Conservation (phyloP, 2,113 vertebrate species). For the Nerophis ophidion region DNA sequence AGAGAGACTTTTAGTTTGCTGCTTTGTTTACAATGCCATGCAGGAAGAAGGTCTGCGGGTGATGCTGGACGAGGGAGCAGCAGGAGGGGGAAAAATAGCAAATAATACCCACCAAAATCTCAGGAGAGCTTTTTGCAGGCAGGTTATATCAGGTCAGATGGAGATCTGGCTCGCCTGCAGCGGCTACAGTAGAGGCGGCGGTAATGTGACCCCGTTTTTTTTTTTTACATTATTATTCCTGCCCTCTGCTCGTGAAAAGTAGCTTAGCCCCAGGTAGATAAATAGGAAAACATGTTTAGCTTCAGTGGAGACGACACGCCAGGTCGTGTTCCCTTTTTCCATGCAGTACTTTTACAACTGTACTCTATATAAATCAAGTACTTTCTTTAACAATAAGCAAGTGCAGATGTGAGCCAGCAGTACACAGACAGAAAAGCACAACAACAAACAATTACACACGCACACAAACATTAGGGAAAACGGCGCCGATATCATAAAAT, state of each 20-base stretch:
- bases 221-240: slow-evolving; percentile 25
- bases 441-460: too few species aligned
- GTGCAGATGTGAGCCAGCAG: too few species aligned
- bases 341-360: neutral
- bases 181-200: slow-evolving; percentile 4
- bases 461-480: too few species aligned
- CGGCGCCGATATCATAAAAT: too few species aligned
- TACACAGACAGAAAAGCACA: too few species aligned
- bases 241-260: slow-evolving; percentile 29
- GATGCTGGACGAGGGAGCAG: slow-evolving; percentile 20
- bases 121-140: slow-evolving; percentile 2
- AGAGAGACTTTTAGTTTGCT: slow-evolving; percentile 13
- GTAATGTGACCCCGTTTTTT: slow-evolving; percentile 18
- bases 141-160: slow-evolving; percentile 45
- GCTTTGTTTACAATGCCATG: slow-evolving; percentile 17
- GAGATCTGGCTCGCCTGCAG: slow-evolving; percentile 39
- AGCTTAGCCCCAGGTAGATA: slow-evolving; percentile 43
- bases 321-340: neutral
- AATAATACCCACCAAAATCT: neutral
- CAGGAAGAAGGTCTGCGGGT: slow-evolving; percentile 25
- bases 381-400: too few species aligned
- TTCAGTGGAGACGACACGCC: slow-evolving; percentile 16
- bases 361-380: too few species aligned
- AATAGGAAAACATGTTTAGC: slow-evolving; percentile 9
- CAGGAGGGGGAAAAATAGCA: neutral